These are phyloP conservation scores for Abscondita cerata DNA, from an alignment of 2,888 invertebrate species.

Conservation along the genomic window DNA sequence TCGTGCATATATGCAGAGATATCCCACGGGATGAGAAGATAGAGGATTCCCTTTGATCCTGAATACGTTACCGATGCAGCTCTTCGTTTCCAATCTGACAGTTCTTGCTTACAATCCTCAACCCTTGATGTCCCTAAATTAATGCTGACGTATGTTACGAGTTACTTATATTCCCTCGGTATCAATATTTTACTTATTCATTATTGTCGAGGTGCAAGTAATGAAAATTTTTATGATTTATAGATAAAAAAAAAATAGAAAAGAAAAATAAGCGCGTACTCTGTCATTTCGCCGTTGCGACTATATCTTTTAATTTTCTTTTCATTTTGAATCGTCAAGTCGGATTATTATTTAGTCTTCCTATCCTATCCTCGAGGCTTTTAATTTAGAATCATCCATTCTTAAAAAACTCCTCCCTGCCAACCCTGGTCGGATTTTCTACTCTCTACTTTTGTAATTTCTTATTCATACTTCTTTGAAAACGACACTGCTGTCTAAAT, in stretches of 20 bases:
- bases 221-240: neutral
- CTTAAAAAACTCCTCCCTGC: conserved; percentile 36
- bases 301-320: conserved; percentile 43
- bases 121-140: conserved; percentile 11
- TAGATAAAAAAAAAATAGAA: conserved; percentile 12
- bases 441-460: conserved; percentile 37
- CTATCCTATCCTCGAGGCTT: conserved; percentile 41
- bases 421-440: conserved; percentile 26
- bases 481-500: conserved; percentile 30
- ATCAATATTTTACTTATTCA: conserved; percentile 1
- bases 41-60: conserved; percentile 43
- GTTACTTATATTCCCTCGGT: conserved; percentile 1
- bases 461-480: conserved; percentile 35
- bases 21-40: conserved; percentile 34
- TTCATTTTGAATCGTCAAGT: conserved; percentile 42
- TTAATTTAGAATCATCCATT: conserved; percentile 46
- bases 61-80: conserved; percentile 29
- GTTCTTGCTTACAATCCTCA: conserved; percentile 13
- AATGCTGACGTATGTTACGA: conserved; percentile 12
- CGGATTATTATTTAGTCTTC: conserved; percentile 41
- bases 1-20: conserved; percentile 30
- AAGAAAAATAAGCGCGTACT: conserved; percentile 28
- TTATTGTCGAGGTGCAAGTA: neutral
- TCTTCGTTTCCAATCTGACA: conserved; percentile 27
- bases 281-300: conserved; percentile 40